Evolutionary conservation across 1,140 invertebrate species (phyloP).

Genomic region (Caenorhabditis latens): DNA sequence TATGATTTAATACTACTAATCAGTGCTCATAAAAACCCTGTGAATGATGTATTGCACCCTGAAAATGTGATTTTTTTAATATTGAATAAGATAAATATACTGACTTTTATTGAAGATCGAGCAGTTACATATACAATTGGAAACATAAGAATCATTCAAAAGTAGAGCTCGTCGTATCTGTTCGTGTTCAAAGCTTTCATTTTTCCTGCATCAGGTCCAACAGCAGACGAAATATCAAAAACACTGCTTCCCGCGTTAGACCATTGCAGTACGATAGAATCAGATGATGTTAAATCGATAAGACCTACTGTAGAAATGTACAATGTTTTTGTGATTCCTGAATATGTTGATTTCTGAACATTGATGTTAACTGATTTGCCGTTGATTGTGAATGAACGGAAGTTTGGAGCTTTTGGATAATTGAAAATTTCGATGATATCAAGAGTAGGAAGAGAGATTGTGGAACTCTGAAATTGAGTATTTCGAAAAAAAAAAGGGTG

Average conservation of each 20-base stretch:
- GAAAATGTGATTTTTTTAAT: conserved; percentile 5
- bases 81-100: not conserved
- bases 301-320: conserved; percentile 26
- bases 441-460: conserved; percentile 57
- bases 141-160: not conserved
- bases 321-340: conserved; percentile 61
- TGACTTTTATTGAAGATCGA: too few species aligned
- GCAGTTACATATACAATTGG: too few species aligned
- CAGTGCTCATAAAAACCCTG: not conserved
- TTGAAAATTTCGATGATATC: conserved; percentile 66
- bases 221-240: not conserved
- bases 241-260: conserved; percentile 22
- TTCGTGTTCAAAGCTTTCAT: conserved; percentile 53
- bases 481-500: too few species aligned
- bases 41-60: conserved; percentile 15
- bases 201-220: not conserved
- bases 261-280: conserved; percentile 40
- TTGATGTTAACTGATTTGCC: conserved; percentile 59
- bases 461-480: conserved; percentile 43
- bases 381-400: conserved; percentile 61
- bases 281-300: conserved; percentile 29
- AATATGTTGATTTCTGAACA: conserved; percentile 62
- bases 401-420: conserved; percentile 58
- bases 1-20: not conserved
- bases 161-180: conserved; percentile 19